phyloP scores from a whole-genome alignment of 2,797 vertebrate species.

The Chromis chromis region DNA sequence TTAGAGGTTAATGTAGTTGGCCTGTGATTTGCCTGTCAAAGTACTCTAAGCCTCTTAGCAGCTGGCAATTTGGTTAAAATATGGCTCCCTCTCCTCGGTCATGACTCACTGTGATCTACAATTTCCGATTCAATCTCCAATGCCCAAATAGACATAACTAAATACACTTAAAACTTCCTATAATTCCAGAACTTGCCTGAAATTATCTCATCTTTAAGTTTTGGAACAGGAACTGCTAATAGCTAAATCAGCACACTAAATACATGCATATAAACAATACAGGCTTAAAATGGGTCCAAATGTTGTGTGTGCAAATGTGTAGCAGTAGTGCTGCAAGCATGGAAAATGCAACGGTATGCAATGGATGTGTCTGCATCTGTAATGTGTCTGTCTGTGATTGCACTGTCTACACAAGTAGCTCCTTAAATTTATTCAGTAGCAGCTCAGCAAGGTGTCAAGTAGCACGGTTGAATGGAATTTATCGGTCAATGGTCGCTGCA shows the following conservation, averaged over 20 bases:
- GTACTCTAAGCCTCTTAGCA: too few relatives aligned
- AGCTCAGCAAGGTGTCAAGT: background rate
- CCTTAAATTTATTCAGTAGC: background rate
- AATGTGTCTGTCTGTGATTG: background rate
- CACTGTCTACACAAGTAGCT: background rate
- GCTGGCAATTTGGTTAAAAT: too few relatives aligned
- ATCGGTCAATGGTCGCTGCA: conserved; percentile 1
- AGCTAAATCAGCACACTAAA: background rate
- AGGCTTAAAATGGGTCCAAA: background rate
- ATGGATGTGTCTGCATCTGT: background rate
- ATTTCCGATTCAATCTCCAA: too few relatives aligned
- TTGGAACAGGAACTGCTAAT: background rate
- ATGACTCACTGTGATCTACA: too few relatives aligned
- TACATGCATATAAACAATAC: background rate
- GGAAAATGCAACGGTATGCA: background rate
- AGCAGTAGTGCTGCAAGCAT: conserved; percentile 12
- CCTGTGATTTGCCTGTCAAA: too few relatives aligned
- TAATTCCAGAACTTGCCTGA: background rate
- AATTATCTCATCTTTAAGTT: background rate
- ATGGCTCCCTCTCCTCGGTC: too few relatives aligned
- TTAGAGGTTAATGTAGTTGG: too few relatives aligned
- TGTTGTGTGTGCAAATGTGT: conserved; percentile 7
- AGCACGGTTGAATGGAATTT: conserved; percentile 22
- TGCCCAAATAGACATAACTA: too few relatives aligned
- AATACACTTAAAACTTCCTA: too few relatives aligned